These are phyloP conservation scores for Beroe ovata DNA, from an alignment of 37 sponge, comb jelly and placozoan genomes.

Conservation along the genomic window DNA sequence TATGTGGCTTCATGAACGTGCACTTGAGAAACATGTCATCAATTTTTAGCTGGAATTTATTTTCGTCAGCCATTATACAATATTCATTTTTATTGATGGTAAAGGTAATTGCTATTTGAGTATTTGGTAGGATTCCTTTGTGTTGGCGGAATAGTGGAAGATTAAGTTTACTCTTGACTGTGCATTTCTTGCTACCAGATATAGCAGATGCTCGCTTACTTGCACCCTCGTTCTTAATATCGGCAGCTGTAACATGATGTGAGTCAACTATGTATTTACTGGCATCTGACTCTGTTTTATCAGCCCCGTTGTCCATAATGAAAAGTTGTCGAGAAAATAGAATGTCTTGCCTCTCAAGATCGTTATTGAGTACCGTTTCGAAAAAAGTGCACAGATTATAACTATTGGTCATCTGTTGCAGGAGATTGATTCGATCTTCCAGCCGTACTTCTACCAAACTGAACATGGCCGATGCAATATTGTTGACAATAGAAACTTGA, in stretches of 20 bases:
- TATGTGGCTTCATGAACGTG: not conserved
- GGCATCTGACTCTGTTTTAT: not conserved
- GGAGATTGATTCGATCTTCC: not conserved
- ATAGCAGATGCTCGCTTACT: not conserved
- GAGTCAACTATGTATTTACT: no score
- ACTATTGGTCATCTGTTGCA: not conserved
- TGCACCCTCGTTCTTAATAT: not conserved
- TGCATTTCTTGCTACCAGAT: not conserved
- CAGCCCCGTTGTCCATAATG: not conserved
- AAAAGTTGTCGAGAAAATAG: not conserved
- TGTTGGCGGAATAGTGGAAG: not conserved
- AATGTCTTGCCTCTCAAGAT: not conserved
- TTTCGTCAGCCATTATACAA: not conserved
- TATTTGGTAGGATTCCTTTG: not conserved
- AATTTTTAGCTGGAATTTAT: not conserved
- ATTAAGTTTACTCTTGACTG: not conserved
- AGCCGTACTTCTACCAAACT: not conserved
- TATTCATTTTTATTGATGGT: not conserved
- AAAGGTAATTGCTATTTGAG: not conserved
- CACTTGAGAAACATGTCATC: not conserved
- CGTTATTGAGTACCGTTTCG: not conserved
- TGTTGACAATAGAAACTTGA: not conserved
- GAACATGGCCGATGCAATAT: not conserved
- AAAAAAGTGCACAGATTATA: not conserved
- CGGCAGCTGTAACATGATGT: not conserved